phyloP scores from a whole-genome alignment of 2,888 invertebrate species.

The Himalopsyche anomala region DNA sequence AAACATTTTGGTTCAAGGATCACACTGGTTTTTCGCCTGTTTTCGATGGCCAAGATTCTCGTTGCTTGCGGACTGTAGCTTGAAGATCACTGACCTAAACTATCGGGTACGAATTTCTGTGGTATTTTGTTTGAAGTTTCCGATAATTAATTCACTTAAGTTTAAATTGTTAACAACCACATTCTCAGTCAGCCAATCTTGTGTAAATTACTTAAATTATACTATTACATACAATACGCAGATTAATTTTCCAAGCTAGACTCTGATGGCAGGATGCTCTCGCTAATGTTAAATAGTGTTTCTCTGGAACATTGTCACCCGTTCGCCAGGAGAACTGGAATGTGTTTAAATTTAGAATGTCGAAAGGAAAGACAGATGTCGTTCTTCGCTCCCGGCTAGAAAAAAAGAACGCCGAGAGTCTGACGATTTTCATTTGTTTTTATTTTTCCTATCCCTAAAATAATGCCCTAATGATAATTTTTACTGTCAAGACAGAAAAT shows the following conservation, averaged over 20 bases:
- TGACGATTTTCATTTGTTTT: background rate
- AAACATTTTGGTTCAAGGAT: no score
- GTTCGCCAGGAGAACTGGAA: constrained; percentile 48
- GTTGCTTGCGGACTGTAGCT: no score
- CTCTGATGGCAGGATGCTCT: constrained; percentile 15
- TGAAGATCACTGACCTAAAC: no score
- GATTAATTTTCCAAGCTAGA: background rate
- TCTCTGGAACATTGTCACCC: constrained; percentile 49
- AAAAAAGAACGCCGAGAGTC: constrained; percentile 19
- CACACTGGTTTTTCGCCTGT: no score
- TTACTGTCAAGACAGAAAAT: background rate
- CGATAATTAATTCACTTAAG: no score
- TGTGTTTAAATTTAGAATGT: constrained; percentile 59
- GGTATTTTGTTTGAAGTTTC: no score
- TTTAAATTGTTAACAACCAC: no score
- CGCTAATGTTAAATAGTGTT: background rate
- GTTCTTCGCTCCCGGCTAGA: constrained; percentile 50
- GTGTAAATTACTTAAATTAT: no score
- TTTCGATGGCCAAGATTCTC: no score
- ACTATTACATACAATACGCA: no score
- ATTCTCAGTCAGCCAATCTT: no score
- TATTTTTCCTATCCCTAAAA: background rate
- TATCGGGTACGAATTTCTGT: no score
- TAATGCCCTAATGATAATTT: constrained; percentile 22
- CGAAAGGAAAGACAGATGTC: constrained; percentile 58